Percentiles rank a stretch among this genome's conserved stretches.
These are phyloP conservation scores for Tympanuchus pallidicinctus DNA, from an alignment of 2,113 vertebrate species.

Conservation along the genomic window DNA sequence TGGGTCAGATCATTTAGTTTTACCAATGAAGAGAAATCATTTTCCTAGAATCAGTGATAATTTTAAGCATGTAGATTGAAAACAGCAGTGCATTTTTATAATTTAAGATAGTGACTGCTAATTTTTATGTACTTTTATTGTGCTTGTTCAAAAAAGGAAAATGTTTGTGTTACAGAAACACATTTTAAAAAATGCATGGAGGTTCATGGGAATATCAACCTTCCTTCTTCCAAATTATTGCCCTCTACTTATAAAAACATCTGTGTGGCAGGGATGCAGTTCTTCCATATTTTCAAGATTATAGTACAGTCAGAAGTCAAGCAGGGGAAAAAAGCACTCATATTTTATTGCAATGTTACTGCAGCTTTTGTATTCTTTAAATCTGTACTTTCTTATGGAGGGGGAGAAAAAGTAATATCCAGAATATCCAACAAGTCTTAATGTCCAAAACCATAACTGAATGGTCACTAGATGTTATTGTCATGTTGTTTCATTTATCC, in stretches of 20 bases:
- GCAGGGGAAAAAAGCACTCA: background rate
- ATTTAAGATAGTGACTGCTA: background rate
- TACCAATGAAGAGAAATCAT: background rate
- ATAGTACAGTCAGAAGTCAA: background rate
- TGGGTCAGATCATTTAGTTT: background rate
- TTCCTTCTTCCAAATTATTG: fast-evolving
- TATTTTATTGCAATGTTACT: background rate
- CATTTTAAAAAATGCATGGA: background rate
- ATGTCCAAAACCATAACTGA: background rate
- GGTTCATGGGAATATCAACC: background rate
- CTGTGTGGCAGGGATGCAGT: background rate
- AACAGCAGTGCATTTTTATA: background rate
- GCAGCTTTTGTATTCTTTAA: background rate
- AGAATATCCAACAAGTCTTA: background rate
- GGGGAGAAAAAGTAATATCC: background rate
- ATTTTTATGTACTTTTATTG: background rate
- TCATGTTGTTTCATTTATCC: background rate
- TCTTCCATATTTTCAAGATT: background rate
- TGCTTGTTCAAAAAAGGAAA: background rate
- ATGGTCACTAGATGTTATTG: background rate
- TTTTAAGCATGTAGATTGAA: background rate
- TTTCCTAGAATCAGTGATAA: background rate
- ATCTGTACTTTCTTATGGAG: background rate
- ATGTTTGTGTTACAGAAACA: background rate
- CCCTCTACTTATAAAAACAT: background rate